Conservation (phyloP, 2,888 invertebrate genomes). For the Parascotia fuliginaria region DNA sequence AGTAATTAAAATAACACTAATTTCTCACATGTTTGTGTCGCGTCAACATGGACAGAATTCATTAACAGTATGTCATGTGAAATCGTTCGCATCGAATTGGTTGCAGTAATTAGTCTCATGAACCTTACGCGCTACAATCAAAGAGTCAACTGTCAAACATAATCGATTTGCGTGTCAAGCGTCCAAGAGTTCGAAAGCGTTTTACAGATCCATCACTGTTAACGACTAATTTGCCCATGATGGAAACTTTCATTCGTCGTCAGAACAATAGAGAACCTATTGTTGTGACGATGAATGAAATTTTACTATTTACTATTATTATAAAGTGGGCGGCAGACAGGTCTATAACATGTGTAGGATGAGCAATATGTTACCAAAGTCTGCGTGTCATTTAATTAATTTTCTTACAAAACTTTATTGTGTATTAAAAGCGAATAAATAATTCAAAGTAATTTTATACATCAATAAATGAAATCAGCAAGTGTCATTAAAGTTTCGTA, state of each 20-base stretch:
- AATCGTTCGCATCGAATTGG: slow-evolving; percentile 48
- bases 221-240: slow-evolving; percentile 63
- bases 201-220: slow-evolving; percentile 62
- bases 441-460: no score
- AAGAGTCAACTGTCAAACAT: slow-evolving; percentile 74
- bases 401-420: slow-evolving; percentile 16
- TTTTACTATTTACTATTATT: no score
- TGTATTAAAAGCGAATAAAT: no score
- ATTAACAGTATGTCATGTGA: slow-evolving; percentile 73
- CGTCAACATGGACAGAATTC: slow-evolving; percentile 76
- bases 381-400: slow-evolving; percentile 47
- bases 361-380: slow-evolving; percentile 46
- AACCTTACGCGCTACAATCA: slow-evolving; percentile 68
- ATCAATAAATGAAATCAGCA: no score
- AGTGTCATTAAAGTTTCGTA: neutral
- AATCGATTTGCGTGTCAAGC: slow-evolving; percentile 76
- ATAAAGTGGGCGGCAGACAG: slow-evolving; percentile 47
- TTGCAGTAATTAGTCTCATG: slow-evolving; percentile 67
- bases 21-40: slow-evolving; percentile 61
- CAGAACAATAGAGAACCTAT: slow-evolving; percentile 46
- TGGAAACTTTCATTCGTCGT: slow-evolving; percentile 52
- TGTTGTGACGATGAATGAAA: no score
- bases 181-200: slow-evolving; percentile 58
- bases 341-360: slow-evolving; percentile 50
- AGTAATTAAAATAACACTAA: slow-evolving; percentile 69